These are phyloP conservation scores for Piaya cayana DNA, from an alignment of 2,113 vertebrate genomes.

Conservation along the genomic window DNA sequence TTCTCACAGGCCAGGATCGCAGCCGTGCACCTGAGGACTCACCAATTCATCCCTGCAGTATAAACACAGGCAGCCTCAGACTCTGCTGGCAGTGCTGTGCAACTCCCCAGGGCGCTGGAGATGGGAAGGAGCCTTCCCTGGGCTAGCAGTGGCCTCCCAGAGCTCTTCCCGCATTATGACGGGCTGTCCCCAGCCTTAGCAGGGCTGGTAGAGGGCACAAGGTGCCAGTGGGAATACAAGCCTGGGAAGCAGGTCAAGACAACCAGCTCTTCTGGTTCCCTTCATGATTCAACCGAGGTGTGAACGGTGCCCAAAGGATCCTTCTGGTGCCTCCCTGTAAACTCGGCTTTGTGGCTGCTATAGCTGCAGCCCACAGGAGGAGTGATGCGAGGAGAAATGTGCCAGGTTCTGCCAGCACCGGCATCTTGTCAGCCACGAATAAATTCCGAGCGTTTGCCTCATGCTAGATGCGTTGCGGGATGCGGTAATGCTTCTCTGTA, in stretches of 20 bases:
- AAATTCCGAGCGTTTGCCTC: fast-evolving
- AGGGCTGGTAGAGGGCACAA: neutral
- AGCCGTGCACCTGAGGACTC: neutral
- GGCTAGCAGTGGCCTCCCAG: neutral
- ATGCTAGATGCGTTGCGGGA: neutral
- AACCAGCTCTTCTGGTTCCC: slow-evolving; percentile 52
- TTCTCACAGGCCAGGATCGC: neutral
- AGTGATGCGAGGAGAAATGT: neutral
- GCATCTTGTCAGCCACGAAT: neutral
- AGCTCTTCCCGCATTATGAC: neutral
- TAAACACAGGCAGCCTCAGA: neutral
- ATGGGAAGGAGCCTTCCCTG: neutral
- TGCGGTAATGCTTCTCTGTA: neutral
- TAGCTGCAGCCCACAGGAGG: neutral
- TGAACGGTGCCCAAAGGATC: slow-evolving; percentile 27
- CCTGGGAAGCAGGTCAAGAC: slow-evolving; percentile 54
- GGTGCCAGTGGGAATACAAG: neutral
- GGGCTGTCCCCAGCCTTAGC: neutral
- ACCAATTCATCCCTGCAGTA: neutral
- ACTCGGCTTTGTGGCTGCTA: neutral
- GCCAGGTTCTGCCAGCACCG: neutral
- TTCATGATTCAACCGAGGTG: slow-evolving; percentile 48
- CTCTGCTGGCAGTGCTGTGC: neutral
- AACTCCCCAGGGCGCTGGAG: neutral
- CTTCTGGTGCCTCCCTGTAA: neutral